Percentiles rank a stretch among this genome's conserved stretches.
Evolutionary conservation across 2,797 vertebrate species (phyloP).

Genomic region (Lerista edwardsae): DNA sequence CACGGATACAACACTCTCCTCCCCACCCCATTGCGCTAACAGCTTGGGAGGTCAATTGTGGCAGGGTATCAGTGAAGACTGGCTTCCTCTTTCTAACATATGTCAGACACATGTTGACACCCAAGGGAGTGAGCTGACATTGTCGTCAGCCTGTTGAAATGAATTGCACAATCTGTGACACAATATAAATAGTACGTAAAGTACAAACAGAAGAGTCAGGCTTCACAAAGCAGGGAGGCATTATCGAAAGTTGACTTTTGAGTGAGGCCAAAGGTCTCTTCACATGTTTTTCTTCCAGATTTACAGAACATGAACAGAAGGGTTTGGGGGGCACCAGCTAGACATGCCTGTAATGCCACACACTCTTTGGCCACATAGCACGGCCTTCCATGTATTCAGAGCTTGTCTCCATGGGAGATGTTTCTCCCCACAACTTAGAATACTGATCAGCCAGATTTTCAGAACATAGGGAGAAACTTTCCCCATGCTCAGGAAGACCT

Average conservation of each 20-base stretch:
- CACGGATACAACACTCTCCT: not conserved
- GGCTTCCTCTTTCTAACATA: slow-evolving; percentile 17
- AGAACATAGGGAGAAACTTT: too few species aligned
- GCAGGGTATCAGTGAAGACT: slow-evolving; percentile 10
- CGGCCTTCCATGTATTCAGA: too few species aligned
- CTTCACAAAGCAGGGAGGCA: not conserved
- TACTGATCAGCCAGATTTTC: too few species aligned
- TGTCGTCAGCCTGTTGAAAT: slow-evolving; percentile 10
- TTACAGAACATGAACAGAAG: too few species aligned
- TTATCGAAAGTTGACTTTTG: not conserved
- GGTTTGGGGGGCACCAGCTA: too few species aligned
- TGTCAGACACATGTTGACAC: slow-evolving; percentile 14
- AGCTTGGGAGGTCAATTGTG: slow-evolving; percentile 2
- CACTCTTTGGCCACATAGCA: too few species aligned
- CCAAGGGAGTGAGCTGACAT: not conserved
- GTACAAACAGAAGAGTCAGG: not conserved
- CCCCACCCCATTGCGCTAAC: not conserved
- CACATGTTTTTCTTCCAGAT: too few species aligned
- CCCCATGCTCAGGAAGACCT: too few species aligned
- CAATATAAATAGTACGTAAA: not conserved
- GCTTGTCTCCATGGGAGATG: too few species aligned
- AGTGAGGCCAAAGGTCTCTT: too few species aligned
- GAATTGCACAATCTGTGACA: not conserved
- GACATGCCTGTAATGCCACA: too few species aligned
- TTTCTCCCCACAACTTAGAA: too few species aligned